Evolutionary conservation across 2,888 invertebrate species (phyloP), one percentile per base, ranked within the genome.

Genomic region (Neria commutata): DNA sequence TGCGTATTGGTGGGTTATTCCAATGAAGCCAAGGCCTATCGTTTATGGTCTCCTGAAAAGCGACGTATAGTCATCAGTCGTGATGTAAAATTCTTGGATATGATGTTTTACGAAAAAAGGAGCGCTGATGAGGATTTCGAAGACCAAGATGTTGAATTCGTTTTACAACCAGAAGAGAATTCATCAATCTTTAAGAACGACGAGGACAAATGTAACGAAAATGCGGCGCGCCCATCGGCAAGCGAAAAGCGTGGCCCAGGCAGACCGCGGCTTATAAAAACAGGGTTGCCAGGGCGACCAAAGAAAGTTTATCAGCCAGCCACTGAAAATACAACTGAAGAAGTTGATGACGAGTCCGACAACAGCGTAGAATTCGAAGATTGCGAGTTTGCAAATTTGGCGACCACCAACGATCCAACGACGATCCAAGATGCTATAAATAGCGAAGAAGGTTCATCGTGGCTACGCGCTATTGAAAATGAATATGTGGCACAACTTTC

Each of bases 401-500:
- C 19, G 3, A 19, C 42, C 5, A 42, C n/a, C n/a, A n/a, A n/a
- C n/a, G 42, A 42, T 19, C 37, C 37, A 42, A 42, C 21, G 4
- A 11, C 19, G 21, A 42, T 17, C 3, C 3, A 42, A 42, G 42
- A 17, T 4, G 50, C 57, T 11, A 47, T 57, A 26, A 19, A 42
- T 42, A 19, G 42, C 19, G 42, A 21, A 42, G 52, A 60, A 45
- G 45, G 49, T 56, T 11, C 11, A 10, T 52, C 25, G 29, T 65
- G 61, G 63, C 40, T 10, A 24, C 23, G 48, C 11, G 54, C 67
- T 14, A 45, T 62, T n/a, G 63, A 68, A 53, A 58, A 65, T 16
- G 60, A 66, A 25, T 63, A 58, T 34, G 51, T 66, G 19, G 64
- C 64, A 14, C 57, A 61, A 50, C 50, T 65, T 3, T 45, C 24